Evolutionary conservation across 2,113 vertebrate genomes (phyloP).

Genomic region (Gopherus flavomarginatus): DNA sequence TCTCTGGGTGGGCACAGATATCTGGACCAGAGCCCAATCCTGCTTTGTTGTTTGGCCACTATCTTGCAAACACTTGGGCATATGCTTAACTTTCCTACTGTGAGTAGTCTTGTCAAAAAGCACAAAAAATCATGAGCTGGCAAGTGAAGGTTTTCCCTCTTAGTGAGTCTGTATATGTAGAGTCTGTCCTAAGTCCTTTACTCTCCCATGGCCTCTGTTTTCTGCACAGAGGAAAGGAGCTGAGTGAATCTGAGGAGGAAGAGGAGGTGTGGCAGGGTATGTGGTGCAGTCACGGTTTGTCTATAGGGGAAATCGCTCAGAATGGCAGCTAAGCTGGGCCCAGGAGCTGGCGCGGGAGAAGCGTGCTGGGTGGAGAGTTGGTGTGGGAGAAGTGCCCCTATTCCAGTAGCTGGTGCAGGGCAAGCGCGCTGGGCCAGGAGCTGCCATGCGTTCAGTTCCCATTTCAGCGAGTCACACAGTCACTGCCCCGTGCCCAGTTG

Average conservation of each 20-base stretch:
- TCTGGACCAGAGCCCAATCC: not conserved
- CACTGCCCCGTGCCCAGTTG: too few relatives aligned
- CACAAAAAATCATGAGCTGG: not conserved
- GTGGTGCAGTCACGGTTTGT: too few relatives aligned
- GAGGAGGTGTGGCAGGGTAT: too few relatives aligned
- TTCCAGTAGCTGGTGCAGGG: not conserved
- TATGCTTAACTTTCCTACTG: not conserved
- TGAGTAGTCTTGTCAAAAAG: not conserved
- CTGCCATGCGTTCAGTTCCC: slow-evolving; percentile 19
- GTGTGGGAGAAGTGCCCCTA: not conserved
- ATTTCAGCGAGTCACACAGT: too few relatives aligned
- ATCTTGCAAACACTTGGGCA: not conserved
- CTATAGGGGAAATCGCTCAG: not conserved
- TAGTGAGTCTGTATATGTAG: not conserved
- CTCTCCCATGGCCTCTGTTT: not conserved
- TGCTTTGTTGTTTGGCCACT: not conserved
- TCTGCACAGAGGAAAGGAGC: not conserved
- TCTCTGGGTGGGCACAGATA: not conserved
- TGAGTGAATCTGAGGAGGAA: not conserved
- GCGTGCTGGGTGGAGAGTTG: not conserved
- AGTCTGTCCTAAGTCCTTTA: not conserved
- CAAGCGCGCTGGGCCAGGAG: not conserved
- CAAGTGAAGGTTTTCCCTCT: not conserved
- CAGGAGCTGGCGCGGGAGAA: not conserved
- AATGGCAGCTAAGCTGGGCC: not conserved